phyloP scores from a whole-genome alignment of 2,113 vertebrate genomes.

The Shinisaurus crocodilurus region DNA sequence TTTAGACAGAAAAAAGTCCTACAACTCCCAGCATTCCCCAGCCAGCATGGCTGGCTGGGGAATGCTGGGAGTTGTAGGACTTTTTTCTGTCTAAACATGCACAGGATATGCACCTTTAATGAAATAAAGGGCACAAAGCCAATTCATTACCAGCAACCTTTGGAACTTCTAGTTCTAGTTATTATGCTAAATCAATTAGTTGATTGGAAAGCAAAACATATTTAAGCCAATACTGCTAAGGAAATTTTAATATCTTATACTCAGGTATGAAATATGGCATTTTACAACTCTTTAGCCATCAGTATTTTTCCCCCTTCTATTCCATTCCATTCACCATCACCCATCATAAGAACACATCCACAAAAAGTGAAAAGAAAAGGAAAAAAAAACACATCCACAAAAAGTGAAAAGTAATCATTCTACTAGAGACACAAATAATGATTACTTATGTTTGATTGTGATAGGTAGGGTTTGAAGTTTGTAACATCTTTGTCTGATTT shows the following conservation, averaged over 20 bases:
- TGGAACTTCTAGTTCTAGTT: not conserved
- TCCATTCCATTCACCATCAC: not conserved
- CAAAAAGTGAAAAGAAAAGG: not conserved
- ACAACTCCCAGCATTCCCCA: too few species aligned
- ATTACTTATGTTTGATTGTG: not conserved
- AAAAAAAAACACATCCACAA: not conserved
- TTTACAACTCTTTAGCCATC: not conserved
- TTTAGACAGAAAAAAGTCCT: too few species aligned
- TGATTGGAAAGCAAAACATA: not conserved
- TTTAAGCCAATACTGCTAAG: not conserved
- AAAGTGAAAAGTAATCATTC: not conserved
- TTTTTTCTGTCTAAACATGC: too few species aligned
- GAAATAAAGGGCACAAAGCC: not conserved
- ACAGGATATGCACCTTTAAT: not conserved
- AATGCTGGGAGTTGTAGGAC: too few species aligned
- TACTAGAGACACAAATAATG: not conserved
- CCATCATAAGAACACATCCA: not conserved
- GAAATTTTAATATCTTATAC: not conserved
- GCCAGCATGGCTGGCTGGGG: too few species aligned
- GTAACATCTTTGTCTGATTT: slow-evolving; percentile 45
- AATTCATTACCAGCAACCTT: not conserved
- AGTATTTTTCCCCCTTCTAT: not conserved
- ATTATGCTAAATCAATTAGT: not conserved
- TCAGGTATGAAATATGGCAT: not conserved
- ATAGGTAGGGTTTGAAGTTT: not conserved